Conservation (phyloP, 64 coral and sea anemone genomes). For the Montipora capricornis region DNA sequence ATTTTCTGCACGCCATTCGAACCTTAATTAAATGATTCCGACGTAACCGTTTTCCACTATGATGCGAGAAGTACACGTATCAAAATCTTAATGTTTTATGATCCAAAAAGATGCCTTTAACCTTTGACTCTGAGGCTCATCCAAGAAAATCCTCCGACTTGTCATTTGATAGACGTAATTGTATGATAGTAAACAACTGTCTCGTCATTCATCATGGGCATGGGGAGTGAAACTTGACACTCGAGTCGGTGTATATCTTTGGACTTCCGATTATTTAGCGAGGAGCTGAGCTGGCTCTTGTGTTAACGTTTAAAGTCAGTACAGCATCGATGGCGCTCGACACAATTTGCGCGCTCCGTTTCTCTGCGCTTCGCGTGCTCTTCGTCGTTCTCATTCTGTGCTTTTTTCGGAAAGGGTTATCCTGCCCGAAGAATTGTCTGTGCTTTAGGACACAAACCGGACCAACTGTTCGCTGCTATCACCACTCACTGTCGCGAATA, state of each 20-base stretch:
- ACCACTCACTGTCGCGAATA: slow-evolving; percentile 72
- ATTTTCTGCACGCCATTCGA: too few relatives aligned
- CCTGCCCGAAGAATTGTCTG: slow-evolving; percentile 80
- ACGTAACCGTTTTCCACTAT: too few relatives aligned
- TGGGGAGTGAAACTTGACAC: slow-evolving; percentile 25
- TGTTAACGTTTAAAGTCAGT: background rate
- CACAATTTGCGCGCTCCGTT: background rate
- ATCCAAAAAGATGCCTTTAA: too few relatives aligned
- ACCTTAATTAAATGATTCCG: too few relatives aligned
- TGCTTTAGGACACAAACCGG: slow-evolving; percentile 77
- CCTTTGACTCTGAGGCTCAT: too few relatives aligned
- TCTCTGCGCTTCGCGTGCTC: background rate
- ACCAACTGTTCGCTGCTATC: slow-evolving; percentile 84
- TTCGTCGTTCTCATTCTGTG: slow-evolving; percentile 48
- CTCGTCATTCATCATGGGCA: background rate
- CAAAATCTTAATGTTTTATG: too few relatives aligned
- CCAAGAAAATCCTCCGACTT: background rate
- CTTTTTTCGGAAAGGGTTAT: background rate
- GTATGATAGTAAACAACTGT: background rate
- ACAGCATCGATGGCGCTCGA: background rate
- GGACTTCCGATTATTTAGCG: slow-evolving; percentile 35
- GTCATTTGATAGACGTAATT: slow-evolving; percentile 22
- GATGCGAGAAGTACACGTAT: too few relatives aligned
- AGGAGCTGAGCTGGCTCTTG: background rate
- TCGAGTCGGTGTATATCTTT: slow-evolving; percentile 13